Percentiles rank a stretch among this genome's conserved stretches.
Conservation (phyloP, 2,888 invertebrate genomes). For the Cyrtodaria siliqua region DNA sequence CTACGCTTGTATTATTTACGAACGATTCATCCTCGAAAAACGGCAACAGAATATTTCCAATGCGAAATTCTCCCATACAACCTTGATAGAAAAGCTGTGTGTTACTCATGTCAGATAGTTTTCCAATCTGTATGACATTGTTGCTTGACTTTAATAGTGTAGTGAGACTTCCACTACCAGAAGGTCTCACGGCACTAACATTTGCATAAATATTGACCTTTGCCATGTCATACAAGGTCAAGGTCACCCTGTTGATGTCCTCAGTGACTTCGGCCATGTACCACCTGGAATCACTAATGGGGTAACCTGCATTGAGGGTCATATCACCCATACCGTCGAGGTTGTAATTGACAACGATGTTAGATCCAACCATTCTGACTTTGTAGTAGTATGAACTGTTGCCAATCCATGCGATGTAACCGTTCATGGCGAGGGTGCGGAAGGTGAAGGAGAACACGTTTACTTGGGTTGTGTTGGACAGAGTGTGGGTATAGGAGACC, state of each 20-base stretch:
- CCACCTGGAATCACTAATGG: constrained; percentile 71
- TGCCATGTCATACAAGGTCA: constrained; percentile 49
- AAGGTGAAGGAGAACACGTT: constrained; percentile 84
- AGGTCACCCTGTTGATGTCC: constrained; percentile 29
- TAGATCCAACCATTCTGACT: constrained; percentile 65
- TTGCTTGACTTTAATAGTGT: constrained; percentile 19
- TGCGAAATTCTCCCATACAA: constrained; percentile 94
- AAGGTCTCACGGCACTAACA: constrained; percentile 18
- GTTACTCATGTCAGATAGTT: background rate
- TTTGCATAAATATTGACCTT: constrained; percentile 25
- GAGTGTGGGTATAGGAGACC: constrained; percentile 88
- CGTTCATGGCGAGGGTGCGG: constrained; percentile 88
- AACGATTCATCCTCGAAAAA: constrained; percentile 90
- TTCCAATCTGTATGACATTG: constrained; percentile 30
- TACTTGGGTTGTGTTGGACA: constrained; percentile 88
- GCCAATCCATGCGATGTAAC: constrained; percentile 91
- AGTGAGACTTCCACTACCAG: constrained; percentile 23
- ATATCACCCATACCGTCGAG: constrained; percentile 47
- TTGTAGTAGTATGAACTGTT: constrained; percentile 64
- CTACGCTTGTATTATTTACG: constrained; percentile 68
- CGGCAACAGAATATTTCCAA: constrained; percentile 93
- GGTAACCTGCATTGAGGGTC: constrained; percentile 24
- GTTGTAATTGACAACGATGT: constrained; percentile 67
- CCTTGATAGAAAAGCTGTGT: constrained; percentile 89
- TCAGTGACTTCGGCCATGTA: constrained; percentile 61